Conservation (phyloP, 2,113 vertebrate species). For the Cryptomyrus ogoouensis region DNA sequence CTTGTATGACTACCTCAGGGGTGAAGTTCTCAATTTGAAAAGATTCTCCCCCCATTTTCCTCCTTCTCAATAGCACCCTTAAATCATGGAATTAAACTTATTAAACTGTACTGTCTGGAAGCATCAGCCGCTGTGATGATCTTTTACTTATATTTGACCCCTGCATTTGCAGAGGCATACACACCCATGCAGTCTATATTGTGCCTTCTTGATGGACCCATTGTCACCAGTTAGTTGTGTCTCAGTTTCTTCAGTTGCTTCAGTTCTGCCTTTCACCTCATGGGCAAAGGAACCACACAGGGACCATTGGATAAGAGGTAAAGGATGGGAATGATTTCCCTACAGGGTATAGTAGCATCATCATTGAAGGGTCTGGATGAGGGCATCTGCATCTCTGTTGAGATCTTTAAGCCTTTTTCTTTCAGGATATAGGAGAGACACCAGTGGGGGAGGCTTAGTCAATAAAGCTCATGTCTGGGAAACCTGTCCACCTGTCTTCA, state of each 20-base stretch:
- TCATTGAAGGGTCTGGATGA: not conserved
- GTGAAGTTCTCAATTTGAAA: not conserved
- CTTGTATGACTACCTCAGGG: not conserved
- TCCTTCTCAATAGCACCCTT: not conserved
- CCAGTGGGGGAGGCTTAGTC: not conserved
- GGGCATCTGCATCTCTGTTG: not conserved
- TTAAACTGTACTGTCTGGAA: not conserved
- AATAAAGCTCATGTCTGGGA: not conserved
- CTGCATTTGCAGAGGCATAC: not conserved
- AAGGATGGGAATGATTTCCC: not conserved
- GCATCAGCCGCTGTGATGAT: not conserved
- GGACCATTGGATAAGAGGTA: not conserved
- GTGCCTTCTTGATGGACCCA: not conserved
- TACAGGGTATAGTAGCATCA: not conserved
- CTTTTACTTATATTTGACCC: not conserved
- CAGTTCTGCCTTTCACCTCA: not conserved
- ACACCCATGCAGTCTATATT: constrained; percentile 23
- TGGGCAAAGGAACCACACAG: not conserved
- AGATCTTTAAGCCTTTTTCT: not conserved
- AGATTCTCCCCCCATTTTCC: not conserved
- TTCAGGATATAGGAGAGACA: not conserved
- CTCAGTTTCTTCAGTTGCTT: not conserved
- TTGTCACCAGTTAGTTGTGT: not conserved
- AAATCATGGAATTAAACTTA: not conserved
- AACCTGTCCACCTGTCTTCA: not conserved